Base-by-base conservation (phyloP, 2,797 vertebrate species). In the Euthynnus affinis region DNA sequence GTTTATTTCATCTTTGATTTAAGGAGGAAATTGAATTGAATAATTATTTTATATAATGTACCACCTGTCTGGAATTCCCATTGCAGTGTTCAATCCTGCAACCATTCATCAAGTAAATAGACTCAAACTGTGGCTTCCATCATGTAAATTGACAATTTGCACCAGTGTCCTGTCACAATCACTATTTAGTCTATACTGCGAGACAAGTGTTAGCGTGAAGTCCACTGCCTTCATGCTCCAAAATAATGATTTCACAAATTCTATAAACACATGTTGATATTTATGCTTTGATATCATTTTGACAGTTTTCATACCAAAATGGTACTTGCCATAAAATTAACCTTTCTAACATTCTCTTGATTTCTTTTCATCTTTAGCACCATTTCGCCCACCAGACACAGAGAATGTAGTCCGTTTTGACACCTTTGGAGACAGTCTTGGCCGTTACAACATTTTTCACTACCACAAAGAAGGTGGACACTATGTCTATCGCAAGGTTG, bases 381-480 rank as follows among this genome's bases (percentile, higher is more conserved):
- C 92, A 22, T 93, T 94, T 62, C 92, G 92, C 64, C 93, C 92
- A 22, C 93, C 93, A 22, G 92, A 93, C 77, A 97, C 96, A 0
- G 94, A 97, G 69, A 97, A 96, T 0, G 63, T 96, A 0, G 96
- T 99, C 25, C 96, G 97, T 61, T 99, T 99, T n/a, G 98, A 99
- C 74, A 84, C 91, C 73, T 96, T 96, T 0, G 98, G 98, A 0
- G 98, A 99, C n/a, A 98, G 98, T 51, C 96, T 99, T 0, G 98
- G 98, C 23, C 97, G 98, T 56, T 99, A 99, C 95, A 99, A 99
- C 87, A 98, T 99, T 87, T 99, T 99, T 91, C 97, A 97, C 90
- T 99, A 97, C 77, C 96, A 96, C 86, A 93, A 93, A 78, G 82
- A 91, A 1, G 95, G 91, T 0, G 96, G 95, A 62, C 95, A 94